Conservation (phyloP, 2,888 invertebrate species). For the Scaeva pyrastri region DNA sequence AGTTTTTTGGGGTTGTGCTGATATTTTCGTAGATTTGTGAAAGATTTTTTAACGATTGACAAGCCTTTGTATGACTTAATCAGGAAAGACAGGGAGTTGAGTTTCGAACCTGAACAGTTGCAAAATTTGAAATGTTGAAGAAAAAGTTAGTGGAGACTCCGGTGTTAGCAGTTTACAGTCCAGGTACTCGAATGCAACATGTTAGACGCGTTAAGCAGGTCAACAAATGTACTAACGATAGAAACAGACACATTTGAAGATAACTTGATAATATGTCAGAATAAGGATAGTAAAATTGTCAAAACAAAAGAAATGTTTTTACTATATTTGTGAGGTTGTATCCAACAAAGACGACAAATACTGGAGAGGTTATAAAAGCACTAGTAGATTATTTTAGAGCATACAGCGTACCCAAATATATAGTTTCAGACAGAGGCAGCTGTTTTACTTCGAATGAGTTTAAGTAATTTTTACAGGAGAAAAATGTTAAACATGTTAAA, state of each 20-base stretch:
- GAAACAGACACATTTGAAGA: too few relatives aligned
- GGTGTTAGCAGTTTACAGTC: too few relatives aligned
- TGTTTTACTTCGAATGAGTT: constrained; percentile 32
- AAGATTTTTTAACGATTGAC: constrained; percentile 23
- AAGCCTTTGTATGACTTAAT: constrained; percentile 27
- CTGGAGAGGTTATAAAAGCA: neutral
- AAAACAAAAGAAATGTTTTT: neutral
- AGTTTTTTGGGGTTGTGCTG: constrained; percentile 19
- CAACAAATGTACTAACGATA: too few relatives aligned
- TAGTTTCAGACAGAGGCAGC: constrained; percentile 39
- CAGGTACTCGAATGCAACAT: too few relatives aligned
- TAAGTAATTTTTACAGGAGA: constrained; percentile 7
- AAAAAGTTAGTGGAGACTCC: too few relatives aligned
- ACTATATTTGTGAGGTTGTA: neutral
- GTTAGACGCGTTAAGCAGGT: too few relatives aligned
- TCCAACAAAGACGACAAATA: neutral
- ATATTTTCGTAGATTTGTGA: constrained; percentile 44
- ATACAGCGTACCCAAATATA: constrained; percentile 16
- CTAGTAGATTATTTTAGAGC: constrained; percentile 33
- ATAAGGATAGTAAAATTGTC: too few relatives aligned
- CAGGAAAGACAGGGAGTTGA: neutral
- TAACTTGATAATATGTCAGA: too few relatives aligned
- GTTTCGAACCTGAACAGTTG: neutral
- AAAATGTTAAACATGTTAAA: constrained; percentile 15
- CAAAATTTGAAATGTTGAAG: too few relatives aligned